Conservation (phyloP, 2,888 invertebrate species). For the Taenaris catops region DNA sequence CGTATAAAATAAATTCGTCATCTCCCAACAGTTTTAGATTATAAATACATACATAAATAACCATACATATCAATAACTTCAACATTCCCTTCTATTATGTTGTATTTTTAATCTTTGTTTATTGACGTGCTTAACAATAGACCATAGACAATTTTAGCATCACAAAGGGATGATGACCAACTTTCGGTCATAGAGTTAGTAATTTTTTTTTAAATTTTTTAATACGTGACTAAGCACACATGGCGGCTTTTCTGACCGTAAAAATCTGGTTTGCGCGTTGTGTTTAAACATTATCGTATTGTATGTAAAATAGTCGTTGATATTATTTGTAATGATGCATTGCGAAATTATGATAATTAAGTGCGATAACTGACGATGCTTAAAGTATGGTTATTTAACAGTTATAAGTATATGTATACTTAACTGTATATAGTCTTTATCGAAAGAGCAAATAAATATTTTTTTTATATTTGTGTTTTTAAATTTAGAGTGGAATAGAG, state of each 20-base stretch:
- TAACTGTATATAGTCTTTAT: no score
- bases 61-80: slow-evolving; percentile 47
- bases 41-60: no score
- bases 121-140: slow-evolving; percentile 39
- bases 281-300: slow-evolving; percentile 21
- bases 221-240: slow-evolving; percentile 50
- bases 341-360: slow-evolving; percentile 6
- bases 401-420: no score
- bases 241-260: slow-evolving; percentile 33
- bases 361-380: no score
- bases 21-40: slow-evolving; percentile 33
- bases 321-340: slow-evolving; percentile 8
- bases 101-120: slow-evolving; percentile 59
- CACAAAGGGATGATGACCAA: slow-evolving; percentile 42
- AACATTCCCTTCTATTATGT: slow-evolving; percentile 29
- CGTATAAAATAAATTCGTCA: no score
- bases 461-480: no score
- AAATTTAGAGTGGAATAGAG: no score
- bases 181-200: slow-evolving; percentile 27
- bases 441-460: no score
- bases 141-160: slow-evolving; percentile 34
- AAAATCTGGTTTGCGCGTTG: slow-evolving; percentile 28
- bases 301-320: slow-evolving; percentile 17
- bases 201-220: slow-evolving; percentile 29
- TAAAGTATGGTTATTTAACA: no score